Conservation (phyloP, 2,797 vertebrate genomes). For the Chloroceryle amazona region DNA sequence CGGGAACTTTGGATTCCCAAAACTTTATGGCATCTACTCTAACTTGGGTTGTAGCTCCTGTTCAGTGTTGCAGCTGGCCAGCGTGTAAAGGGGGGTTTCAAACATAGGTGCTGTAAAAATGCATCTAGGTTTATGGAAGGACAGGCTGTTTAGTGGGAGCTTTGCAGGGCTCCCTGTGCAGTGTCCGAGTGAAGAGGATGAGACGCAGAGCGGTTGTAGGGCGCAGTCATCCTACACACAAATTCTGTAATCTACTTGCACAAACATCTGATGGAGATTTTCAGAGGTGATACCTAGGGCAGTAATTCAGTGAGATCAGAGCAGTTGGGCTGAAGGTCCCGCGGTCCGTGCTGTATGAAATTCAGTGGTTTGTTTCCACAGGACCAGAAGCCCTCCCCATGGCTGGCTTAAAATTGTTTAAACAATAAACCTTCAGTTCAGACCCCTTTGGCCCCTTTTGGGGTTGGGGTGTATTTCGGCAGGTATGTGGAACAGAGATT, state of each 20-base stretch:
- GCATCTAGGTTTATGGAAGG: neutral
- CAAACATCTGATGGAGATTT: neutral
- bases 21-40: neutral
- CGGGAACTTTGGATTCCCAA: neutral
- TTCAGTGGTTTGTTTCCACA: rapidly evolving
- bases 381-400: neutral
- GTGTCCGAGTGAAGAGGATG: neutral
- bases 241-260: neutral
- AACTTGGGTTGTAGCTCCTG: neutral
- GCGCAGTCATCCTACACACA: neutral
- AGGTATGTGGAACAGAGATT: neutral
- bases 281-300: neutral
- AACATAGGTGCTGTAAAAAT: neutral
- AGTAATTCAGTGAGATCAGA: neutral
- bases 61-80: neutral
- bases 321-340: neutral
- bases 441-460: neutral
- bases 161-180: neutral
- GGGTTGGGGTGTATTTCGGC: neutral
- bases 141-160: neutral
- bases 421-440: neutral
- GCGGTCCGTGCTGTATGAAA: neutral
- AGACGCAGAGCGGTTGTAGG: neutral
- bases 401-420: rapidly evolving
- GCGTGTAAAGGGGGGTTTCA: neutral